A percentile compares a stretch with the other conserved stretches of the same genome.
These are phyloP conservation scores for Amiota mariae DNA, from an alignment of 2,888 invertebrate genomes.

Conservation along the genomic window DNA sequence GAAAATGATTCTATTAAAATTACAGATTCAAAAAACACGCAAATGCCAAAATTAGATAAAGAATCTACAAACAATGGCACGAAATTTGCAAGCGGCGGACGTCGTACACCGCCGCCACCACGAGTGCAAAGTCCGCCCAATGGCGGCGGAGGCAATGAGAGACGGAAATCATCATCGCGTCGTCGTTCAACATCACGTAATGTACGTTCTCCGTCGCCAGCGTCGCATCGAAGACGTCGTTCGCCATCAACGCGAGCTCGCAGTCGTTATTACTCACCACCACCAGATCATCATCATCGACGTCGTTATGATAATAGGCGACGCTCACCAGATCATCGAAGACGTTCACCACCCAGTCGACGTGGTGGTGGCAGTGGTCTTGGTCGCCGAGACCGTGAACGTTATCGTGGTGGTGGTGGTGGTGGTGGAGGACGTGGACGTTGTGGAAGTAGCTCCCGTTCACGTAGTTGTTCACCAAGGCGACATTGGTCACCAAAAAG, in stretches of 20 bases:
- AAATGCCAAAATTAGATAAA: constrained; percentile 43
- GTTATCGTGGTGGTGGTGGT: constrained; percentile 52
- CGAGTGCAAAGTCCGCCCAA: constrained; percentile 11
- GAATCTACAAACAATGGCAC: constrained; percentile 45
- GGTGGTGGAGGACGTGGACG: constrained; percentile 55
- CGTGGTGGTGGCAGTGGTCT: constrained; percentile 38
- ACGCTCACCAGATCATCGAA: constrained; percentile 64
- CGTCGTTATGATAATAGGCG: constrained; percentile 61
- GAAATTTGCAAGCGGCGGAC: constrained; percentile 37
- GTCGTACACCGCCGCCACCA: constrained; percentile 16
- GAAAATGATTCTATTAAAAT: not conserved
- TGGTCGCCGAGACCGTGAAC: constrained; percentile 55
- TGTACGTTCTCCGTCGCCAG: constrained; percentile 54
- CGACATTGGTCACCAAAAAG: constrained; percentile 70
- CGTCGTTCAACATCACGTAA: constrained; percentile 53
- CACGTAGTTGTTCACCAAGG: constrained; percentile 60
- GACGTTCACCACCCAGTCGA: constrained; percentile 56
- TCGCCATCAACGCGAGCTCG: constrained; percentile 60
- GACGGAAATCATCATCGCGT: constrained; percentile 46
- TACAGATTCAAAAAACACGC: constrained; percentile 38
- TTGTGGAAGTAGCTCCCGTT: constrained; percentile 61
- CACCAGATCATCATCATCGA: constrained; percentile 39
- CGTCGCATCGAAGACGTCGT: constrained; percentile 61
- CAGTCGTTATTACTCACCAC: constrained; percentile 66
- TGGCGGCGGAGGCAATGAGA: too few species aligned